Evolutionary conservation across 2,888 invertebrate genomes (phyloP), one percentile per base, ranked within the genome.

Genomic region (Stratiomys singularior): DNA sequence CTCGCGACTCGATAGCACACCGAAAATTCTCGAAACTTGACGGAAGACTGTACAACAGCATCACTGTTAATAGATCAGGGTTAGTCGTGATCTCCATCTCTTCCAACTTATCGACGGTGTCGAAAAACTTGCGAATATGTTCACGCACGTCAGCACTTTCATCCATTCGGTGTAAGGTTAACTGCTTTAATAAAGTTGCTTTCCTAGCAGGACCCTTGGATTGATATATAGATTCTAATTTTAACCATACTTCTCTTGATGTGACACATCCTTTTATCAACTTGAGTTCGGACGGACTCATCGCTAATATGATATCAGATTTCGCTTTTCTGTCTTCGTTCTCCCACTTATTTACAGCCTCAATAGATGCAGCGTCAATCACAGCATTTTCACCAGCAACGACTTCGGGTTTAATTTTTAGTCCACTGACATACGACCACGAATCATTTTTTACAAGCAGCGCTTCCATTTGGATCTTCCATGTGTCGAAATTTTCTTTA

Each of bases 131-230:
- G 25, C 76, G 76, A 0, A 84, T 52, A 78, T 84, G 84, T 23
- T 82, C 82, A 13, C 82, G 79, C 3, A 85, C 81, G 77, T 86
- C 83, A 0, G 80, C 82, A 0, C 67, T 58, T 44, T 84, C 82
- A 11, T 66, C 37, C 84, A 86, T 84, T 44, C 81, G 81, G 7
- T 82, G 82, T 4, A 84, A 72, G 9, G 81, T 82, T 3, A 86
- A 78, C 37, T 82, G 80, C 56, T 86, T 86, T n/a, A 86, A 76
- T 1, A 86, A 74, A 0, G 83, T 84, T 0, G 85, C 86, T 76
- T 86, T 86, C 52, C 83, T 77, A 1, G 85, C 85, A 0, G 85
- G n/a, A 85, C 4, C 85, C 85, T 81, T 80, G n/a, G 85, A 85
- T 76, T 83, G 81, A 71, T 84, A 84, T 23, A 83, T 83, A 1